A percentile compares a stretch with the other conserved stretches of the same genome.
phyloP scores from a whole-genome alignment of 2,797 vertebrate genomes.

The Oophaga sylvatica region DNA sequence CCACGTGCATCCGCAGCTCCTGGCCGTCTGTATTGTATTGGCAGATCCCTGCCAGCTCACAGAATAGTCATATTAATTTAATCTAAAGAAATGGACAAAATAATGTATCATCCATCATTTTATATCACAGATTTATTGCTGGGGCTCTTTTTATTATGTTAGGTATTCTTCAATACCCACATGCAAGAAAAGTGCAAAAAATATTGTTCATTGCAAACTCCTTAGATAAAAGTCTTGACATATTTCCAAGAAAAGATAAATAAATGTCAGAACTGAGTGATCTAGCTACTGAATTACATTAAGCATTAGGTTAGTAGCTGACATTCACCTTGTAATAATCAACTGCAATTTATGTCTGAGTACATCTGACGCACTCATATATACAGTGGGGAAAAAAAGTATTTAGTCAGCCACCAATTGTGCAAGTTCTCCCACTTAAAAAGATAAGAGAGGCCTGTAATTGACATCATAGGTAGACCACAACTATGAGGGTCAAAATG shows the following conservation, averaged over 20 bases:
- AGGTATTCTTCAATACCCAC: neutral
- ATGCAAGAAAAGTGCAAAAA: neutral
- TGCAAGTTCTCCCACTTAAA: no score
- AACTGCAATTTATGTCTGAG: neutral
- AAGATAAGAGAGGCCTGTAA: no score
- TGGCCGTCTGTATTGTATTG: slow-evolving; percentile 32
- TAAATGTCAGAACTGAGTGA: neutral
- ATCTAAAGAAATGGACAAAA: slow-evolving; percentile 1
- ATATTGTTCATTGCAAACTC: neutral
- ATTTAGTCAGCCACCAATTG: no score
- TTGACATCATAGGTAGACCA: no score
- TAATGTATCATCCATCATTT: neutral
- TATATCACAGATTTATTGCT: neutral
- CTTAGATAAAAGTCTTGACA: neutral
- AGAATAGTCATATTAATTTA: slow-evolving; percentile 16
- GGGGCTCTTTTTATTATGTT: neutral
- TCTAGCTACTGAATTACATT: neutral
- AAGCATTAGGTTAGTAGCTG: neutral
- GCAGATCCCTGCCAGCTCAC: slow-evolving; percentile 4
- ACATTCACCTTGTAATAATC: neutral
- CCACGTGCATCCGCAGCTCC: slow-evolving; percentile 21
- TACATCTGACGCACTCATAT: neutral
- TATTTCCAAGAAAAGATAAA: neutral
- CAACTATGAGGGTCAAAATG: no score
- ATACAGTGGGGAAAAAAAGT: no score